Evolutionary conservation across 2,797 vertebrate genomes (phyloP).

Genomic region (Semaprochilodus insignis): DNA sequence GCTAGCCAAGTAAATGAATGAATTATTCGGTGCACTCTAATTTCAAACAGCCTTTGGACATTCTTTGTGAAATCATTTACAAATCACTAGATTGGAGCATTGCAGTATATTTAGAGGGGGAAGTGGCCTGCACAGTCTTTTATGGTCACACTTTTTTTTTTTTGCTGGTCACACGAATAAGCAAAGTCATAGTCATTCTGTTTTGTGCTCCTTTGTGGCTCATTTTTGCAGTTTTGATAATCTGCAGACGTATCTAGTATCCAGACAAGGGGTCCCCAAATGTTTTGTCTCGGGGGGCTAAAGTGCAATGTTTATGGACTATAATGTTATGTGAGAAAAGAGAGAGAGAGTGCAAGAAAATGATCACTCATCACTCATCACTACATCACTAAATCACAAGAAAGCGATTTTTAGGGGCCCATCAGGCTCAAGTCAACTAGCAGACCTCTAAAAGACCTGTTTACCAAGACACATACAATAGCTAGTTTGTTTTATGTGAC

Average conservation of each 20-base stretch:
- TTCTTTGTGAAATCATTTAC: background rate
- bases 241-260: background rate
- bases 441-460: too few species aligned
- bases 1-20: conserved; percentile 36
- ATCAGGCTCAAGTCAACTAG: too few species aligned
- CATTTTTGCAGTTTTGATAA: background rate
- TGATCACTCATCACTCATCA: too few species aligned
- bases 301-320: too few species aligned
- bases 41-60: conserved; percentile 16
- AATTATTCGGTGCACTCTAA: conserved; percentile 27
- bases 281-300: too few species aligned
- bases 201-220: conserved; percentile 3
- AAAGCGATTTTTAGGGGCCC: too few species aligned
- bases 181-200: background rate
- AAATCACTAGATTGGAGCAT: background rate
- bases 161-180: conserved; percentile 2
- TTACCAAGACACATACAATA: too few species aligned
- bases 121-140: background rate
- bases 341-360: too few species aligned
- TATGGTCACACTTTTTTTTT: background rate
- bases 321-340: too few species aligned
- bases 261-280: background rate
- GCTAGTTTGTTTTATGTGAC: too few species aligned
- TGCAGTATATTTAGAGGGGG: background rate
- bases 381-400: too few species aligned